These are phyloP conservation scores for Hassar affinis DNA, from an alignment of 2,113 vertebrate species.

Conservation along the genomic window DNA sequence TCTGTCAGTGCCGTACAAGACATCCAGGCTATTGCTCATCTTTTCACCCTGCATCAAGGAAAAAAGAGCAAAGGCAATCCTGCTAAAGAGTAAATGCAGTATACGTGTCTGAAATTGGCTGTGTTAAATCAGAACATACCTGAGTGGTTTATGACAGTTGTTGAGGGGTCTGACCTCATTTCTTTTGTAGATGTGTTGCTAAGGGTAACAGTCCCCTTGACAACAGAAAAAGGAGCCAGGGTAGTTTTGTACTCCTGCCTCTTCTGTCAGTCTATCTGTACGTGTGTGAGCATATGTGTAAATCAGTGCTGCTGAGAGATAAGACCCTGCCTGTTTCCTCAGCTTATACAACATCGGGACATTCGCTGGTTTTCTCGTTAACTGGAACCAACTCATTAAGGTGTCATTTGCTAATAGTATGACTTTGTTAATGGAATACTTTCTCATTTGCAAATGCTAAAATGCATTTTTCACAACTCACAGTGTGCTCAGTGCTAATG, in stretches of 20 bases:
- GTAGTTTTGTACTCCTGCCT: slow-evolving; percentile 23
- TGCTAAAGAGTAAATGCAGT: slow-evolving; percentile 10
- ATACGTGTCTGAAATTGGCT: slow-evolving; percentile 20
- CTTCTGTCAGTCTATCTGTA: not conserved
- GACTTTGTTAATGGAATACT: slow-evolving; percentile 15
- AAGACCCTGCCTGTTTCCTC: slow-evolving; percentile 26
- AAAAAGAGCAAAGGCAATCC: not conserved
- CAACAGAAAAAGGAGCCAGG: slow-evolving; percentile 39
- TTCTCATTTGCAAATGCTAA: slow-evolving; percentile 29
- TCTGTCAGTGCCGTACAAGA: slow-evolving; percentile 18
- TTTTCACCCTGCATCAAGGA: slow-evolving; percentile 4
- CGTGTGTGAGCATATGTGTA: not conserved
- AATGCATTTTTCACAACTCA: slow-evolving; percentile 4
- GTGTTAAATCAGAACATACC: slow-evolving; percentile 14
- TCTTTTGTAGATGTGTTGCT: slow-evolving; percentile 57
- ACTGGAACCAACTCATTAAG: slow-evolving; percentile 25
- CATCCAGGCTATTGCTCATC: not conserved
- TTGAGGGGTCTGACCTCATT: slow-evolving; percentile 53
- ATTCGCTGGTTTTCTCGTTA: slow-evolving; percentile 33
- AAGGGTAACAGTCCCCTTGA: slow-evolving; percentile 52
- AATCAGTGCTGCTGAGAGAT: slow-evolving; percentile 19
- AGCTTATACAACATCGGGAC: not conserved
- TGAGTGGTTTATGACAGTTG: slow-evolving; percentile 29
- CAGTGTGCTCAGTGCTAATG: slow-evolving; percentile 8
- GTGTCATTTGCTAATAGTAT: slow-evolving; percentile 13